Conservation (phyloP, 2,113 vertebrate species). For the Seriola aureovittata region DNA sequence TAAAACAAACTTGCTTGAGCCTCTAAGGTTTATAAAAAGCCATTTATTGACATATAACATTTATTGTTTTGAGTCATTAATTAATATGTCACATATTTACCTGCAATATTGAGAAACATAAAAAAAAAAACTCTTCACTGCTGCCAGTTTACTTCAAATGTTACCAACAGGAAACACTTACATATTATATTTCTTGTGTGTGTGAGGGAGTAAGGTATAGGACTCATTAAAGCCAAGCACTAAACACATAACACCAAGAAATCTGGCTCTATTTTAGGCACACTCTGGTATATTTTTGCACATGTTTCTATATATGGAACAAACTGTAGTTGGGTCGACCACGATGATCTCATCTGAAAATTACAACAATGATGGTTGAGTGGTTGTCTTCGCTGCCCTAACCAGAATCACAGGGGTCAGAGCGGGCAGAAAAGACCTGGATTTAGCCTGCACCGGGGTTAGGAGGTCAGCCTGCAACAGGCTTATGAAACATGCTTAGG, state of each 20-base stretch:
- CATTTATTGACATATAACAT: no score
- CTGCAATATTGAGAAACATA: no score
- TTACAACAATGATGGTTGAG: constrained; percentile 7
- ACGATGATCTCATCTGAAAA: background rate
- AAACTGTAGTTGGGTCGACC: background rate
- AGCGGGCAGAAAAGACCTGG: background rate
- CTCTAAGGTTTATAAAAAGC: no score
- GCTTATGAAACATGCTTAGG: constrained; percentile 63
- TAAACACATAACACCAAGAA: background rate
- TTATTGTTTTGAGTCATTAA: no score
- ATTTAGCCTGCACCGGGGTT: constrained; percentile 30
- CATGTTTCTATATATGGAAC: constrained; percentile 2
- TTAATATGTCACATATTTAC: no score
- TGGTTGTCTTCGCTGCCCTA: constrained; percentile 6
- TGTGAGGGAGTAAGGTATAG: no score
- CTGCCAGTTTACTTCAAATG: no score
- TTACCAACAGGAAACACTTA: no score
- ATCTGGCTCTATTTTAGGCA: background rate
- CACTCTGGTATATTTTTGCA: background rate
- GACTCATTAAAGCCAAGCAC: background rate
- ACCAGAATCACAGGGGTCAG: constrained; percentile 36
- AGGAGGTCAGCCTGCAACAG: constrained; percentile 34
- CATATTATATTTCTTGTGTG: no score
- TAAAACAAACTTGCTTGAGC: no score
- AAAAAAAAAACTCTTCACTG: no score